phyloP scores from a whole-genome alignment of 2,797 vertebrate species.

The Pogoniulus pusillus region DNA sequence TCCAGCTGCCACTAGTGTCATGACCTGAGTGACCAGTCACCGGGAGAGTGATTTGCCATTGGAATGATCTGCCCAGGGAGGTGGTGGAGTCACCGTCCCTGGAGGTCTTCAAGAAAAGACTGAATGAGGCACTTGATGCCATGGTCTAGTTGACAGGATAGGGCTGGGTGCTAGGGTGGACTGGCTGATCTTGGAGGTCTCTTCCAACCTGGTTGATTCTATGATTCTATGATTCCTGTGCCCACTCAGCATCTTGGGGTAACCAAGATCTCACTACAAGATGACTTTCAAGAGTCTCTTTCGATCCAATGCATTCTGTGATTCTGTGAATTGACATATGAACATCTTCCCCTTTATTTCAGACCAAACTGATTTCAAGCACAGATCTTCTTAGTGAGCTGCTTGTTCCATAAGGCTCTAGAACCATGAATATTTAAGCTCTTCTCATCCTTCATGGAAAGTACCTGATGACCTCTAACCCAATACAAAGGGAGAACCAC shows the following conservation, averaged over 20 bases:
- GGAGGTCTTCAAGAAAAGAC: too few relatives aligned
- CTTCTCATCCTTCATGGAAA: not conserved
- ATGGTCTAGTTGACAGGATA: too few relatives aligned
- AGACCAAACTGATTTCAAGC: not conserved
- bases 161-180: too few relatives aligned
- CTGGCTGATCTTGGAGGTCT: too few relatives aligned
- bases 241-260: not conserved
- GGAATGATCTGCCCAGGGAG: too few relatives aligned
- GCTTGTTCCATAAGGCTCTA: not conserved
- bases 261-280: not conserved
- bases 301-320: too few relatives aligned
- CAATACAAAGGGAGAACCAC: not conserved
- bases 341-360: not conserved
- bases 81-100: too few relatives aligned
- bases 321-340: not conserved
- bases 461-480: not conserved
- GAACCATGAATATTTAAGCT: not conserved
- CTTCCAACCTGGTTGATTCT: too few relatives aligned
- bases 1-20: not conserved
- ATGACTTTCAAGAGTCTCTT: too few relatives aligned
- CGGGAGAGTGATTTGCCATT: too few relatives aligned
- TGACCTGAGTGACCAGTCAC: accelerated
- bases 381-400: accelerated
- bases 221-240: not conserved
- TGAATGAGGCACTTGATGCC: too few relatives aligned